Percentiles rank a stretch among this genome's conserved stretches.
phyloP scores from a whole-genome alignment of 2,113 vertebrate species.

The Lepus americanus region DNA sequence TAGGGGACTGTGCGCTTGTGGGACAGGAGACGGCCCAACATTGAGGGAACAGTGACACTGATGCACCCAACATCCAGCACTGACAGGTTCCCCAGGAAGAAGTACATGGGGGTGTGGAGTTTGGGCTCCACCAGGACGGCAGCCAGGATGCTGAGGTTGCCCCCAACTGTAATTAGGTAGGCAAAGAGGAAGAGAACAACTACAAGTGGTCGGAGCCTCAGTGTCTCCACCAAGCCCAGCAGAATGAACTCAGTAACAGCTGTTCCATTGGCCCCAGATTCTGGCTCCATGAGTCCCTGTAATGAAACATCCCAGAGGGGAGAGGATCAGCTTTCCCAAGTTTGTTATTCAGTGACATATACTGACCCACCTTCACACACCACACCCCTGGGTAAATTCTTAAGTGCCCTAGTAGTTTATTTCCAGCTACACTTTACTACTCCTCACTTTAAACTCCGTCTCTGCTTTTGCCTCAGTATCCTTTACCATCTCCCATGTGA shows the following conservation, averaged over 20 bases:
- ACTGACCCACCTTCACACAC: background rate
- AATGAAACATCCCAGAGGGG: background rate
- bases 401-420: background rate
- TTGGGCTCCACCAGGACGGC: constrained; percentile 81
- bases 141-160: constrained; percentile 86
- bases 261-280: constrained; percentile 56
- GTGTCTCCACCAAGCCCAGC: constrained; percentile 74
- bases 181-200: constrained; percentile 81
- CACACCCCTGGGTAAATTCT: background rate
- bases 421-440: background rate
- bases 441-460: background rate
- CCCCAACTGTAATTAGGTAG: constrained; percentile 74
- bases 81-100: constrained; percentile 88
- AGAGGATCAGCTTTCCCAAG: background rate
- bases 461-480: background rate
- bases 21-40: constrained; percentile 82
- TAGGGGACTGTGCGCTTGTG: constrained; percentile 76
- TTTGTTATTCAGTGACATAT: background rate
- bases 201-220: constrained; percentile 66
- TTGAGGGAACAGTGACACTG: constrained; percentile 81
- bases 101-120: constrained; percentile 85
- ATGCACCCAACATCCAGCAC: constrained; percentile 86
- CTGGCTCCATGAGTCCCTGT: constrained; percentile 58
- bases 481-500: background rate
- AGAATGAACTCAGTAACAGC: constrained; percentile 73